These are phyloP conservation scores for Lacerta viridis DNA, from an alignment of 2,797 vertebrate genomes.

Conservation along the genomic window DNA sequence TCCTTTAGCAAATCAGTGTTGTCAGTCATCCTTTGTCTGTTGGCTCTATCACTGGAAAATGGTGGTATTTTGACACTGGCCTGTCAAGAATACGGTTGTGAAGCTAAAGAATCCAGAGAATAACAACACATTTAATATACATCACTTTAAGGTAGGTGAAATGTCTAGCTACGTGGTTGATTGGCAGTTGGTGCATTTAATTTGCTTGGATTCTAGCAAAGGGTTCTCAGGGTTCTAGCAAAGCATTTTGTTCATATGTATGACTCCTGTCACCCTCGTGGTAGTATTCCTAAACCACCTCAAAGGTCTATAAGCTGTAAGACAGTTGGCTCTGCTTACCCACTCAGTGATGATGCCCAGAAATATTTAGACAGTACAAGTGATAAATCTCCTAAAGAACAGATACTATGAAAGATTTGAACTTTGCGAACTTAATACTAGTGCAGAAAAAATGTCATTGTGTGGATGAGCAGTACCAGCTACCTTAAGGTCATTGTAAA, in stretches of 20 bases:
- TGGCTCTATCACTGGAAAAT: neutral
- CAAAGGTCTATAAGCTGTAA: neutral
- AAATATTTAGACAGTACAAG: neutral
- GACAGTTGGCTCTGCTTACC: neutral
- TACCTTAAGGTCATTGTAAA: neutral
- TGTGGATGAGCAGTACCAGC: neutral
- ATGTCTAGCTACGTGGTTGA: neutral
- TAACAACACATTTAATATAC: neutral
- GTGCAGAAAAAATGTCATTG: neutral
- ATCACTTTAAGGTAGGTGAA: slow-evolving; percentile 33
- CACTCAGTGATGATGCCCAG: neutral
- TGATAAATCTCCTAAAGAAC: neutral
- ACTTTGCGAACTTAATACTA: neutral
- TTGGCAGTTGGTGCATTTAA: neutral
- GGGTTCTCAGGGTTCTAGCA: neutral
- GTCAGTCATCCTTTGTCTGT: neutral
- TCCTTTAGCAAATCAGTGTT: neutral
- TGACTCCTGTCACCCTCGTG: neutral
- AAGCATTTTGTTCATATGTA: slow-evolving; percentile 6
- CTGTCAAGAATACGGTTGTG: neutral
- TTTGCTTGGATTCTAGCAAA: neutral
- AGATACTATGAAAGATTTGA: neutral
- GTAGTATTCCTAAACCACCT: neutral
- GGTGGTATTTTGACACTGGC: slow-evolving; percentile 18
- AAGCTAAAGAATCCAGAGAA: fast-evolving